These are phyloP conservation scores for Hippoglossus stenolepis DNA, from an alignment of 2,113 vertebrate species.

Conservation along the genomic window DNA sequence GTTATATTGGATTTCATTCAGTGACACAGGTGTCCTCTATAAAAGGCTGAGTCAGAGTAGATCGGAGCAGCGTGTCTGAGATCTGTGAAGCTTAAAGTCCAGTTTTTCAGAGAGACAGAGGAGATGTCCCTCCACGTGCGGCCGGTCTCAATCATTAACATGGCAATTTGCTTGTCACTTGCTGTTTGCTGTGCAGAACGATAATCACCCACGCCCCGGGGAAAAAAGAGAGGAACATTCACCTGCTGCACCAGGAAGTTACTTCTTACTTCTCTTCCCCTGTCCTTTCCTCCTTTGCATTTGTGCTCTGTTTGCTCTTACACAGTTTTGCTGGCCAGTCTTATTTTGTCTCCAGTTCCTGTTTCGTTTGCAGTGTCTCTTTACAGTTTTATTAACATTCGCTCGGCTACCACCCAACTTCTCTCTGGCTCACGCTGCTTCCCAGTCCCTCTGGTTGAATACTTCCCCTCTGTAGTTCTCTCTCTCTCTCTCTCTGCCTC, in stretches of 20 bases:
- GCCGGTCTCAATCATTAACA: constrained; percentile 52
- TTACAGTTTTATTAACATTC: constrained; percentile 30
- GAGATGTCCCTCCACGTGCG: constrained; percentile 8
- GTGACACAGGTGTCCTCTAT: neutral
- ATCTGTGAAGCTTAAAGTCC: constrained; percentile 22
- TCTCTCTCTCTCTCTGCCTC: constrained; percentile 33
- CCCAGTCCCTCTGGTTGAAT: constrained; percentile 56
- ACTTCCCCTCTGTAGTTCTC: constrained; percentile 50
- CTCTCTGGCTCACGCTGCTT: constrained; percentile 21
- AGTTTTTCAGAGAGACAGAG: neutral
- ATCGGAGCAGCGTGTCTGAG: neutral
- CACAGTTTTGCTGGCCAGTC: neutral
- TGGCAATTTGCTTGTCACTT: constrained; percentile 25
- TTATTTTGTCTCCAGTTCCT: constrained; percentile 11
- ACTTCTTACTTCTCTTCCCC: neutral
- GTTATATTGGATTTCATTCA: neutral
- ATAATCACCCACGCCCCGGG: constrained; percentile 36
- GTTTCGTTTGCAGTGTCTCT: constrained; percentile 27
- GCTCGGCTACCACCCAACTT: constrained; percentile 5
- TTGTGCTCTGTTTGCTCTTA: neutral
- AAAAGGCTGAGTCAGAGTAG: neutral
- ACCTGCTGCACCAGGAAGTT: constrained; percentile 54
- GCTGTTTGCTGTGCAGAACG: constrained; percentile 42
- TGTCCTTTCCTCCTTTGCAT: neutral
- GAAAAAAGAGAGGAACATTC: constrained; percentile 24